Evolutionary conservation across 1,140 invertebrate species (phyloP).

Genomic region (Danaus melanippus): DNA sequence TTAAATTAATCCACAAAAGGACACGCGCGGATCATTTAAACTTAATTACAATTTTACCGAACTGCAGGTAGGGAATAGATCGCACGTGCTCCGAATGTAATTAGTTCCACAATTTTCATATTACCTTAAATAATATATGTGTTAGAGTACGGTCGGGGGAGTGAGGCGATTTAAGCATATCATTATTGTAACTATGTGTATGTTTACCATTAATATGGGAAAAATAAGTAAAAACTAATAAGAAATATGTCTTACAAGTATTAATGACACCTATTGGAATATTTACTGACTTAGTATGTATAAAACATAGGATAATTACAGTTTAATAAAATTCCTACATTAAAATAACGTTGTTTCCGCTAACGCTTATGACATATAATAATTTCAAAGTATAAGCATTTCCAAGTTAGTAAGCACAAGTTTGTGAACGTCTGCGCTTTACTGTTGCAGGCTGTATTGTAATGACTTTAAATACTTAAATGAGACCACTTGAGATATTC

Average conservation of each 20-base stretch:
- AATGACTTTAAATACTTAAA: constrained; percentile 42
- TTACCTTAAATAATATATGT: constrained; percentile 58
- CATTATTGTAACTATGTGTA: no score
- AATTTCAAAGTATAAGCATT: constrained; percentile 30
- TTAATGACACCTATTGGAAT: no score
- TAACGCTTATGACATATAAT: constrained; percentile 11
- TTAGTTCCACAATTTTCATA: constrained; percentile 61
- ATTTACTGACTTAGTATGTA: no score
- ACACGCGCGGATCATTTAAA: constrained; percentile 28
- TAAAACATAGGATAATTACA: no score
- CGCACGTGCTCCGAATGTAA: constrained; percentile 45
- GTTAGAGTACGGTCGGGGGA: constrained; percentile 19
- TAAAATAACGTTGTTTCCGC: constrained; percentile 3
- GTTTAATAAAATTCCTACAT: background rate
- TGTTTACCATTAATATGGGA: no score
- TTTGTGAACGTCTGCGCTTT: constrained; percentile 37
- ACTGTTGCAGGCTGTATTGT: constrained; percentile 43
- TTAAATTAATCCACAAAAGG: constrained; percentile 5
- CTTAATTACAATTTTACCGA: constrained; percentile 27
- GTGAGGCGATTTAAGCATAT: background rate
- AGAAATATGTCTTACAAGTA: no score
- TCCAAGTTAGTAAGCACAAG: constrained; percentile 40
- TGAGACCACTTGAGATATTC: constrained; percentile 17
- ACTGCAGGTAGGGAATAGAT: constrained; percentile 20
- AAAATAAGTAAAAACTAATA: no score